Base-by-base conservation (phyloP, 2,113 vertebrate genomes). In the Prunella himalayana region DNA sequence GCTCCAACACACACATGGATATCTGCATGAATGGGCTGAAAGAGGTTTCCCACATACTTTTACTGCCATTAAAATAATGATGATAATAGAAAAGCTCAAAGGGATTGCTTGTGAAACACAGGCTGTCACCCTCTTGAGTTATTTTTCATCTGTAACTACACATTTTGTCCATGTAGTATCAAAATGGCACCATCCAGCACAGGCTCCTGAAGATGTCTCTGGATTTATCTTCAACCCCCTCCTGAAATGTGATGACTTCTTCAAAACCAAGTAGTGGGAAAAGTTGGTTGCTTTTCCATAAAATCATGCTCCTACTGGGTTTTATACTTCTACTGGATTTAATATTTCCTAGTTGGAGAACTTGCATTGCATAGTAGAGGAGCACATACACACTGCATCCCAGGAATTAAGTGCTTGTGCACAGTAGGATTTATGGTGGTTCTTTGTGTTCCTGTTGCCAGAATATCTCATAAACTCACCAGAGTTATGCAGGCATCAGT, bases 391-490 rank as follows among this genome's bases (percentile, higher is more conserved):
- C 15, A 4, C 22, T 11, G 2, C 37, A 57, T 39, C 45, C 65
- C 45, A 90, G 88, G 95, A 97, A 91, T 91, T 83, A 91, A 79
- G 82, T 47, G 88, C 82, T 92, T 87, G 69, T 60, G 77, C 8
- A 5, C 59, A 70, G 66, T 33, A 84, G 96, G 96, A 97, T 98
- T 98, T 97, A 98, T 97, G 90, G 76, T 73, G 25, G n/a, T 90
- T 96, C 91, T 96, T 95, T 82, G 33, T 86, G 86, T 93, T 97
- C 73, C 83, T 37, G 23, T 93, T 95, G 82, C 92, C 97, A 97
- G 94, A 97, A 97, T 96, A 96, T 93, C 97, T 97, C 97, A 97
- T 98, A 98, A 98, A 98, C 95, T 94, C 93, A 91, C 88, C 86
- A 96, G 96, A 95, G 93, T 94, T 93, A 92, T 11, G 44, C 95